Evolutionary conservation across 2,113 vertebrate species (phyloP).

Genomic region (Opisthocomus hoazin): DNA sequence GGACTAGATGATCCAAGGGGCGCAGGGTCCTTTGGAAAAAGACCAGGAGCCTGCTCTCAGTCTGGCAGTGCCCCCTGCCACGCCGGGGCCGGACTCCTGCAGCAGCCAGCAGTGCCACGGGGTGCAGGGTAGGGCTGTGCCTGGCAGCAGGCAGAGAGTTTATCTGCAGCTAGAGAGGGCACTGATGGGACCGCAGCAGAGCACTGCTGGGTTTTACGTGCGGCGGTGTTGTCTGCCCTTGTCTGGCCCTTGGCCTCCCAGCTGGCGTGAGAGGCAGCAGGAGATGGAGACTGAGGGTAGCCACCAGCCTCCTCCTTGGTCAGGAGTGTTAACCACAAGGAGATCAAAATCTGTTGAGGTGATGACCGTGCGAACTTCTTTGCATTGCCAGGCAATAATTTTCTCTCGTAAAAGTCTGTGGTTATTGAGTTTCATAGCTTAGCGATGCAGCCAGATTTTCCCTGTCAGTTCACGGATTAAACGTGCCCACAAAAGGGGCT

Average conservation of each 20-base stretch:
- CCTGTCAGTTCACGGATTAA: not conserved
- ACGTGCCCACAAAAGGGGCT: not conserved
- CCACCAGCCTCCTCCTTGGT: not conserved
- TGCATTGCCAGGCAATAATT: not conserved
- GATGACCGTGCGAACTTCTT: not conserved
- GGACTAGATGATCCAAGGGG: not conserved
- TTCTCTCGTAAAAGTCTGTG: not conserved
- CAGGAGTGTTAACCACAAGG: not conserved
- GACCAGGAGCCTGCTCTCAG: not conserved
- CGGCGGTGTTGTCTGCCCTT: fast-evolving
- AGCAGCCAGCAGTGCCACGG: not conserved
- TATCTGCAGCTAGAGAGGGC: not conserved
- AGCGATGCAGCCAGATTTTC: not conserved
- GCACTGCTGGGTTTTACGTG: fast-evolving
- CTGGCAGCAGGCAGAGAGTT: not conserved
- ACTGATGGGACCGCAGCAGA: not conserved
- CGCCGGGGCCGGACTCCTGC: not conserved
- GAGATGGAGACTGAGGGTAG: not conserved
- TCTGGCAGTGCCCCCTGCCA: fast-evolving
- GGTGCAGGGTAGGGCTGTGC: not conserved
- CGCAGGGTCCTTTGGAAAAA: not conserved
- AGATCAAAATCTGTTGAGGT: not conserved
- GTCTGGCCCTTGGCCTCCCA: not conserved
- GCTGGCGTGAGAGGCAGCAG: not conserved
- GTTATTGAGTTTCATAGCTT: not conserved